Conservation (phyloP, 1,140 invertebrate genomes). For the Portunus trituberculatus region DNA sequence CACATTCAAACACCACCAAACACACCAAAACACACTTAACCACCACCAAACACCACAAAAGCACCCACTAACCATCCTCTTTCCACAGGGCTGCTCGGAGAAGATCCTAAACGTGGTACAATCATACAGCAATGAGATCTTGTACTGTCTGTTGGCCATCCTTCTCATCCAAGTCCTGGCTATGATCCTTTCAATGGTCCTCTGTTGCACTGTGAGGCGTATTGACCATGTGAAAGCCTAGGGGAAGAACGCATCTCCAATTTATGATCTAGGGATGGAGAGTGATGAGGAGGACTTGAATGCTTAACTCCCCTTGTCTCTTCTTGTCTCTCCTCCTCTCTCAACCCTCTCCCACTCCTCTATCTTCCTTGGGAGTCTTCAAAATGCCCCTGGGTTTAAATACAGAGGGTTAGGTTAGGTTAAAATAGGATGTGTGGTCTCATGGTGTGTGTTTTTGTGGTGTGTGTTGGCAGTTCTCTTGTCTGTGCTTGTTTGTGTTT, state of each 20-base stretch:
- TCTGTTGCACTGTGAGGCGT: slow-evolving; percentile 88
- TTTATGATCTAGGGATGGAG: slow-evolving; percentile 72
- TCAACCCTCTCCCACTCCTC: too few relatives aligned
- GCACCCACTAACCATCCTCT: slow-evolving; percentile 72
- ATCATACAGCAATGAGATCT: slow-evolving; percentile 84
- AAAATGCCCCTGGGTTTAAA: too few relatives aligned
- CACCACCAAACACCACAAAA: too few relatives aligned
- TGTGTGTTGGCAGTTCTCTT: too few relatives aligned
- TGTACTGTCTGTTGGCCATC: slow-evolving; percentile 84
- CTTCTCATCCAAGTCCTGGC: slow-evolving; percentile 87
- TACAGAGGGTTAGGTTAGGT: too few relatives aligned
- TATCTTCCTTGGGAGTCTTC: too few relatives aligned
- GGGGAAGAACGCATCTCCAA: slow-evolving; percentile 63
- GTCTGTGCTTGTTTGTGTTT: too few relatives aligned
- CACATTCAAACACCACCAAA: too few relatives aligned
- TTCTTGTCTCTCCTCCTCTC: too few relatives aligned
- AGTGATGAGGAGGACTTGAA: slow-evolving; percentile 64
- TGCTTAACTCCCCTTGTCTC: slow-evolving; percentile 25
- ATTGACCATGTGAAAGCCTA: slow-evolving; percentile 87
- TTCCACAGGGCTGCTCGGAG: slow-evolving; percentile 86
- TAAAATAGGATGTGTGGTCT: too few relatives aligned
- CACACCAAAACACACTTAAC: too few relatives aligned
- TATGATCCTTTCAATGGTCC: slow-evolving; percentile 88
- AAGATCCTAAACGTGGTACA: slow-evolving; percentile 85
- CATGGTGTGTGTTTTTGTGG: too few relatives aligned